Conservation (phyloP, 1,140 invertebrate genomes). For the Zaprionus nigranus region DNA sequence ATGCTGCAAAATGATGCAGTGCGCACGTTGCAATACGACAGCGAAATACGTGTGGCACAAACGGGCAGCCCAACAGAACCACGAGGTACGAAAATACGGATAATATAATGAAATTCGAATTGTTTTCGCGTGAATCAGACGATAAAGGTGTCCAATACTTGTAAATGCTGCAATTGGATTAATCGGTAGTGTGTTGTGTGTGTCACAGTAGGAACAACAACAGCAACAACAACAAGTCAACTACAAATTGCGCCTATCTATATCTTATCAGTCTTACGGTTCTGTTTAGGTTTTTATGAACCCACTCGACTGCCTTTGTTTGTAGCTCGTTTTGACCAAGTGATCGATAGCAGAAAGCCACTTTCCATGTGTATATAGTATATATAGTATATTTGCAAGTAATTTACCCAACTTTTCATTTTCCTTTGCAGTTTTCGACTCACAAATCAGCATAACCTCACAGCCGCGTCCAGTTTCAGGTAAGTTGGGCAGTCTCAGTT, state of each 20-base stretch:
- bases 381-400: constrained; percentile 1
- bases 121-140: constrained; percentile 52
- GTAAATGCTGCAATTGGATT: constrained; percentile 58
- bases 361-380: not conserved
- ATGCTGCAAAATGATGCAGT: constrained; percentile 83
- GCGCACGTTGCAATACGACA: constrained; percentile 78
- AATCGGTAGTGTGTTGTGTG: constrained; percentile 43
- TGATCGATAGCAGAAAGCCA: constrained; percentile 17
- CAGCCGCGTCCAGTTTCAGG: constrained; percentile 56
- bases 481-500: not conserved
- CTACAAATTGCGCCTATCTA: constrained; percentile 60
- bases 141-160: constrained; percentile 44
- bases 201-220: constrained; percentile 41
- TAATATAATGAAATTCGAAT: not conserved
- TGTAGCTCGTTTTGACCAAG: constrained; percentile 43
- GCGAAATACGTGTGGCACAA: constrained; percentile 78
- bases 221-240: constrained; percentile 24
- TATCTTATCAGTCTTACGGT: constrained; percentile 67
- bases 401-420: not conserved
- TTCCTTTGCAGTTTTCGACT: constrained; percentile 67
- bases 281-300: not conserved
- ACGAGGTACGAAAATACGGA: constrained; percentile 55
- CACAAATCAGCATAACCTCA: constrained; percentile 74
- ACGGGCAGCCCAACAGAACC: constrained; percentile 57
- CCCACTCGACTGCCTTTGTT: constrained; percentile 66